Percentiles rank a stretch among this genome's conserved stretches.
phyloP scores from a whole-genome alignment of 1,140 invertebrate species.

The Ips nitidus region DNA sequence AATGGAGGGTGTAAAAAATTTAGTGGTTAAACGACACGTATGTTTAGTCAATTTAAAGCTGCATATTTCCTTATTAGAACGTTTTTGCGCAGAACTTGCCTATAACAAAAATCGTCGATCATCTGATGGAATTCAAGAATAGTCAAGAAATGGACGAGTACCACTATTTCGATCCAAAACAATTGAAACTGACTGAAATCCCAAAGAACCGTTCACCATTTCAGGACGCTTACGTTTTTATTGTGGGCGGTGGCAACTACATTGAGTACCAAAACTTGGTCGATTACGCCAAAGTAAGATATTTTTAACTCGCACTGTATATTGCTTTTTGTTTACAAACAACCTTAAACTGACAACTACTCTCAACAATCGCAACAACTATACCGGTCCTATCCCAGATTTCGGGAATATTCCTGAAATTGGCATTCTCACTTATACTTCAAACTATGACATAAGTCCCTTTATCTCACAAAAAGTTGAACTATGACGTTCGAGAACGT shows the following conservation, averaged over 20 bases:
- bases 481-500: no score
- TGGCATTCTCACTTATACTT: neutral
- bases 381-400: neutral
- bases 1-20: conserved; percentile 99
- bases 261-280: conserved; percentile 99
- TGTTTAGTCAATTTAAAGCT: conserved; percentile 49
- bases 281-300: conserved; percentile 83
- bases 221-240: conserved; percentile 92
- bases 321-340: conserved; percentile 16
- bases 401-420: neutral
- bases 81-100: conserved; percentile 73
- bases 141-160: conserved; percentile 82
- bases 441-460: no score
- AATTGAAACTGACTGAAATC: conserved; percentile 72
- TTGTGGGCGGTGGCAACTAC: conserved; percentile 98
- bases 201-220: conserved; percentile 70
- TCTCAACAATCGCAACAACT: neutral
- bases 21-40: conserved; percentile 96
- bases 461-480: no score
- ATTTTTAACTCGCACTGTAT: neutral
- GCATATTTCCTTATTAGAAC: neutral
- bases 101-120: conserved; percentile 88
- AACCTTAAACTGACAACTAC: neutral
- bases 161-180: conserved; percentile 90
- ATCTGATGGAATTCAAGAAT: conserved; percentile 84